Evolutionary conservation across 2,113 vertebrate genomes (phyloP), one percentile per base, ranked within the genome.

Genomic region (Nestor notabilis): DNA sequence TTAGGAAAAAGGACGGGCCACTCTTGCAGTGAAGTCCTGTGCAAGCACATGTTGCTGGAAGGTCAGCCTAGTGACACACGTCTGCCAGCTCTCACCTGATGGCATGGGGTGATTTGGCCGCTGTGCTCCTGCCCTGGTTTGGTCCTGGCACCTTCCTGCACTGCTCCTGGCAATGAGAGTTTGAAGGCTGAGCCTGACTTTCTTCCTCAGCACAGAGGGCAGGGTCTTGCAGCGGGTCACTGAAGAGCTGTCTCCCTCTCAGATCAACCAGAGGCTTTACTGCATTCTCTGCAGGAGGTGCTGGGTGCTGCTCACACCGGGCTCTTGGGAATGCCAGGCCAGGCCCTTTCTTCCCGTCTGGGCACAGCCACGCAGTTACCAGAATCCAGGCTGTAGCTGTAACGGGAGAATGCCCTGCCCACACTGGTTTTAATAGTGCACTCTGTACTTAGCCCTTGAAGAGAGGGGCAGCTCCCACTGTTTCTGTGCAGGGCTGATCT

Each of bases 291-390:
- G 19, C 37, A 47, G 56, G 49, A 76, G 24, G 15, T 52, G 49
- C 37, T 90, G 43, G 13, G 28, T 44, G 21, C 21, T 58, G 21
- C 56, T 33, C 77, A 76, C 55, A 37, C 29, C 21, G 12, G 31
- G 33, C 37, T 23, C 14, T 64, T 31, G 5, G 49, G 44, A 52
- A 9, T 16, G 21, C 39, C 25, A 65, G 46, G 56, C 25, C 44
- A 71, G 11, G n/a, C n/a, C 18, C n/a, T 29, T 78, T 72, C 71
- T 29, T 49, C 75, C 37, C 33, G 33, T 37, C 25, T 24, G 23
- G 43, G 35, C 31, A n/a, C 1, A 3, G 44, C 31, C 27, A 27
- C 0, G 0, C 50, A 28, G 41, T 25, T 50, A 44, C 23, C 46
- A 35, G 27, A 5, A 13, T 90, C 61, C 55, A 63, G 50, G 46